Conservation (phyloP, 2,113 vertebrate genomes). For the Willisornis vidua region DNA sequence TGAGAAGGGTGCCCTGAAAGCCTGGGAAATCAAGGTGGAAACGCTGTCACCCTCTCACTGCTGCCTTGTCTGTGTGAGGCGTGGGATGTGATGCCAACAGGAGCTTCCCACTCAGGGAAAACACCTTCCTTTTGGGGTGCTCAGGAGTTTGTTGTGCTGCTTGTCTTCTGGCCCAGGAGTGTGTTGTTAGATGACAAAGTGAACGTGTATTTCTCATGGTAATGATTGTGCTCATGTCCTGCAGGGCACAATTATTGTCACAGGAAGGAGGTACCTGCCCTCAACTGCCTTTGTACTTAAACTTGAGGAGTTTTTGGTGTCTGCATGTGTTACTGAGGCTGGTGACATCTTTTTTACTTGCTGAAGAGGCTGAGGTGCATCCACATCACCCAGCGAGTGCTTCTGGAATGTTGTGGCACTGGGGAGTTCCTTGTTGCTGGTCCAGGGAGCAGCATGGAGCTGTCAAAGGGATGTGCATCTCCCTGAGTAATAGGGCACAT, state of each 20-base stretch:
- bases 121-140: background rate
- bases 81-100: background rate
- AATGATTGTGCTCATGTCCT: rapidly evolving
- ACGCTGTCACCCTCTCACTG: rapidly evolving
- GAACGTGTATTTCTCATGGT: rapidly evolving
- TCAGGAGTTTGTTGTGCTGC: background rate
- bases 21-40: background rate
- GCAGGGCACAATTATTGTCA: background rate
- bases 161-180: background rate
- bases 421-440: background rate
- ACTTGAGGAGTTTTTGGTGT: background rate
- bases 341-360: background rate
- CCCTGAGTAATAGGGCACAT: rapidly evolving
- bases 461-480: background rate
- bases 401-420: background rate
- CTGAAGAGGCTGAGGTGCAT: background rate
- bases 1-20: background rate
- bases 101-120: background rate
- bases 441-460: background rate
- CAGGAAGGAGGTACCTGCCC: background rate
- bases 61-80: rapidly evolving
- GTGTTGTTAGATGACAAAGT: rapidly evolving
- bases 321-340: background rate
- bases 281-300: rapidly evolving
- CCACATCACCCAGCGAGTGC: rapidly evolving